A percentile compares a stretch with the other conserved stretches of the same genome.
These are phyloP conservation scores for Agonopterix subpropinquella DNA, from an alignment of 2,888 invertebrate genomes.

Conservation along the genomic window DNA sequence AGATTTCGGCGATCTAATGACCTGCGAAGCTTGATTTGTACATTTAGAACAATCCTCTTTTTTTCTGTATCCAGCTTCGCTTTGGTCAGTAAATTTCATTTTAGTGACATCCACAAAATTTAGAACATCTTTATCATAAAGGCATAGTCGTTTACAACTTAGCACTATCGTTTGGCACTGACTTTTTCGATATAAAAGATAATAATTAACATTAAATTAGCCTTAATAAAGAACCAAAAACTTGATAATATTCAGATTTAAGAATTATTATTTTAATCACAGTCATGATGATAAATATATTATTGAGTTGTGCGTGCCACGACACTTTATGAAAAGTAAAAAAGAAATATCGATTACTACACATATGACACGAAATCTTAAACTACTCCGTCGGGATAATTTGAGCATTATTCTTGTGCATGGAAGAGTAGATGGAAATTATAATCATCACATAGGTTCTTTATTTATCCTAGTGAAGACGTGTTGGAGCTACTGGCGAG, in stretches of 20 bases:
- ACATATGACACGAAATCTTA: conserved; percentile 73
- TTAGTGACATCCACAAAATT: conserved; percentile 46
- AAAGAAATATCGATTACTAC: conserved; percentile 61
- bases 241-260: conserved; percentile 41
- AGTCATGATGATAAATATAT: conserved; percentile 52
- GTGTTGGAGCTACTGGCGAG: conserved; percentile 33
- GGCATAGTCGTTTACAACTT: conserved; percentile 67
- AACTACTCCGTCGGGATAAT: conserved; percentile 67
- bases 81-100: conserved; percentile 50
- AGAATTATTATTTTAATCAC: conserved; percentile 60
- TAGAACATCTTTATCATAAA: conserved; percentile 58
- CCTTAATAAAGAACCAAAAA: conserved; percentile 49
- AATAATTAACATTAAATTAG: conserved; percentile 45
- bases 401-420: conserved; percentile 74
- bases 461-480: conserved; percentile 45
- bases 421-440: conserved; percentile 61
- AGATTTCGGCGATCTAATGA: conserved; percentile 73
- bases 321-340: conserved; percentile 54
- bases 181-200: conserved; percentile 54
- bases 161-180: conserved; percentile 73
- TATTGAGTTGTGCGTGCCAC: conserved; percentile 60
- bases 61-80: conserved; percentile 34
- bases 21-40: conserved; percentile 50
- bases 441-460: conserved; percentile 51
- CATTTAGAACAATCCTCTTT: conserved; percentile 11